Evolutionary conservation across 2,888 invertebrate genomes (phyloP).

Genomic region (Cheilosia vernalis): DNA sequence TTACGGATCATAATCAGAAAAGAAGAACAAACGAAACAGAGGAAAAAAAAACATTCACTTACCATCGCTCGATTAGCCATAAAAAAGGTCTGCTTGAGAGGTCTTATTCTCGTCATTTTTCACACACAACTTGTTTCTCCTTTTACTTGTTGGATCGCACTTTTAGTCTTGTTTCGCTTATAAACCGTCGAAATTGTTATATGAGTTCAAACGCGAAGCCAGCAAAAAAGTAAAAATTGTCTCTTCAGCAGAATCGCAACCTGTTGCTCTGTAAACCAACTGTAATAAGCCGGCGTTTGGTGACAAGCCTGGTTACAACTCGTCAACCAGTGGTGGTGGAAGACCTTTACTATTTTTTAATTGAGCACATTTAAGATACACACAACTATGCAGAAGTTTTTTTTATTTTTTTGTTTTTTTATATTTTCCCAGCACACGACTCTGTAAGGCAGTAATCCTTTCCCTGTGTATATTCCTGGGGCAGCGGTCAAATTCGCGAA

Average conservation of each 20-base stretch:
- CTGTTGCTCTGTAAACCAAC: constrained; percentile 48
- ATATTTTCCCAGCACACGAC: constrained; percentile 19
- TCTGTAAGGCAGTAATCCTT: constrained; percentile 40
- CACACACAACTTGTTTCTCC: constrained; percentile 59
- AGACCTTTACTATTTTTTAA: constrained; percentile 46
- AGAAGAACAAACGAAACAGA: neutral
- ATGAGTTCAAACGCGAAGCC: constrained; percentile 62
- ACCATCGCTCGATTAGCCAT: constrained; percentile 70
- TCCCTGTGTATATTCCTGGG: neutral
- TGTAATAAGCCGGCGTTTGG: constrained; percentile 62
- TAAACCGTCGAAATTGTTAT: constrained; percentile 59
- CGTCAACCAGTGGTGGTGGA: constrained; percentile 35
- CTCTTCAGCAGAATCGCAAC: constrained; percentile 59
- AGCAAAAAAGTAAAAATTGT: constrained; percentile 35
- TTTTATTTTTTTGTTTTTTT: neutral
- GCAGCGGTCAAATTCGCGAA: constrained; percentile 53
- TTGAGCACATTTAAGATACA: constrained; percentile 46
- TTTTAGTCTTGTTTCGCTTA: constrained; percentile 65
- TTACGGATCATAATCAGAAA: constrained; percentile 49
- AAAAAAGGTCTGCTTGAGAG: constrained; percentile 63
- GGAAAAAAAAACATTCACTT: constrained; percentile 52
- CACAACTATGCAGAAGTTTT: constrained; percentile 22
- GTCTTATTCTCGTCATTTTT: constrained; percentile 75
- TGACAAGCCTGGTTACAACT: constrained; percentile 46
- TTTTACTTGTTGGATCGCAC: constrained; percentile 34